Evolutionary conservation across 2,113 vertebrate genomes (phyloP).

Genomic region (Chaetura pelagica): DNA sequence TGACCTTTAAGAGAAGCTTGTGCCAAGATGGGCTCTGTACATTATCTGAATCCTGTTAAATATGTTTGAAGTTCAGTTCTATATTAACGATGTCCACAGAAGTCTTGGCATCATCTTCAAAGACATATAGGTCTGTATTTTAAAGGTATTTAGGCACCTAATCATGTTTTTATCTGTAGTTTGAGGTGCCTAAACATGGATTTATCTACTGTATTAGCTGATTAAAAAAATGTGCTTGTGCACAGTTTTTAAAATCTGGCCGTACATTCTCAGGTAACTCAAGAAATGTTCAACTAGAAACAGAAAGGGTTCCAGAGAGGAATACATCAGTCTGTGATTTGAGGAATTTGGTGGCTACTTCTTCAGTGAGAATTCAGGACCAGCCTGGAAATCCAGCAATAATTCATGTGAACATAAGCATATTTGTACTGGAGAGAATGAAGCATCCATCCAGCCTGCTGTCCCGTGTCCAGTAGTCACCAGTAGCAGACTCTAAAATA

Average conservation of each 20-base stretch:
- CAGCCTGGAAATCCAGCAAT: not conserved
- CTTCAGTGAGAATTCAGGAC: not conserved
- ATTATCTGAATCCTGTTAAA: constrained; percentile 53
- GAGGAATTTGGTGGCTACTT: constrained; percentile 12
- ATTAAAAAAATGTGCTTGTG: constrained; percentile 41
- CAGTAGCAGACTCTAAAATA: not conserved
- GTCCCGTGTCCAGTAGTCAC: not conserved
- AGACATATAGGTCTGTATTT: constrained; percentile 14
- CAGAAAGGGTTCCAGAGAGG: not conserved
- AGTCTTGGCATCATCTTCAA: constrained; percentile 66
- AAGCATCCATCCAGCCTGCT: not conserved
- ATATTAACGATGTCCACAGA: constrained; percentile 19
- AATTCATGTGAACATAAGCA: not conserved
- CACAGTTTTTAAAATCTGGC: constrained; percentile 27
- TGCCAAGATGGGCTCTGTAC: constrained; percentile 44
- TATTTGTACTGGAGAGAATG: not conserved
- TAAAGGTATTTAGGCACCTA: constrained; percentile 69
- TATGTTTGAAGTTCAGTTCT: constrained; percentile 34
- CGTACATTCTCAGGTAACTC: constrained; percentile 59
- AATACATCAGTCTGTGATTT: not conserved
- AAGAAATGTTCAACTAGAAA: constrained; percentile 17
- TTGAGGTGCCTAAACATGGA: constrained; percentile 57
- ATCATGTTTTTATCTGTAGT: constrained; percentile 54
- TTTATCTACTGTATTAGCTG: constrained; percentile 49
- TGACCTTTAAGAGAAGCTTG: constrained; percentile 37